Percentiles rank a stretch among this genome's conserved stretches.
These are phyloP conservation scores for Seriola quinqueradiata DNA, from an alignment of 2,113 vertebrate genomes.

Conservation along the genomic window DNA sequence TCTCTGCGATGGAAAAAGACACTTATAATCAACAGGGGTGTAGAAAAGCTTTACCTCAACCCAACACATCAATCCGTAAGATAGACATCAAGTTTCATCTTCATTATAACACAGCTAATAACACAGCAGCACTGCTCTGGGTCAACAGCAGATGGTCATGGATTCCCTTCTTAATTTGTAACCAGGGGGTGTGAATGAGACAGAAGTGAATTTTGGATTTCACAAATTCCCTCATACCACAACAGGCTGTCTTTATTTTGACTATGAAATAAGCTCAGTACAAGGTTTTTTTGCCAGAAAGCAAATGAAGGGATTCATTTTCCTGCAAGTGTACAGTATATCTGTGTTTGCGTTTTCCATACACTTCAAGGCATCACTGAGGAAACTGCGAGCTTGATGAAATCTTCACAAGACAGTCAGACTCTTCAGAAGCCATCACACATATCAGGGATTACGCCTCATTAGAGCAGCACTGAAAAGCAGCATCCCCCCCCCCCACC, in stretches of 20 bases:
- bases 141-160: constrained; percentile 13
- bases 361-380: constrained; percentile 7
- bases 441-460: constrained; percentile 46
- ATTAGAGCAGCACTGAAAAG: constrained; percentile 52
- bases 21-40: neutral
- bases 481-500: constrained; percentile 27
- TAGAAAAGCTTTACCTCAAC: neutral
- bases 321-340: neutral
- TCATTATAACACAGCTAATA: constrained; percentile 2
- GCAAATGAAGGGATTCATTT: constrained; percentile 4
- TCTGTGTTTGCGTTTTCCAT: constrained; percentile 6
- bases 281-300: constrained; percentile 9
- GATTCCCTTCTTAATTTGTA: constrained; percentile 25
- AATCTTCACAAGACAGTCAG: constrained; percentile 20
- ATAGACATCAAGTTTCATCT: neutral
- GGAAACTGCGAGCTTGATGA: constrained; percentile 26
- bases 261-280: neutral
- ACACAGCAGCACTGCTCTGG: neutral
- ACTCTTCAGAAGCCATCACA: constrained; percentile 35
- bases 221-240: neutral
- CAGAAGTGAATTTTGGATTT: constrained; percentile 1
- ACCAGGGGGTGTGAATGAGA: neutral
- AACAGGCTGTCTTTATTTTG: constrained; percentile 21
- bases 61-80: neutral
- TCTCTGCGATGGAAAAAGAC: neutral